These are phyloP conservation scores for Eupithecia pulchellata DNA, from an alignment of 2,888 invertebrate species.

Conservation along the genomic window DNA sequence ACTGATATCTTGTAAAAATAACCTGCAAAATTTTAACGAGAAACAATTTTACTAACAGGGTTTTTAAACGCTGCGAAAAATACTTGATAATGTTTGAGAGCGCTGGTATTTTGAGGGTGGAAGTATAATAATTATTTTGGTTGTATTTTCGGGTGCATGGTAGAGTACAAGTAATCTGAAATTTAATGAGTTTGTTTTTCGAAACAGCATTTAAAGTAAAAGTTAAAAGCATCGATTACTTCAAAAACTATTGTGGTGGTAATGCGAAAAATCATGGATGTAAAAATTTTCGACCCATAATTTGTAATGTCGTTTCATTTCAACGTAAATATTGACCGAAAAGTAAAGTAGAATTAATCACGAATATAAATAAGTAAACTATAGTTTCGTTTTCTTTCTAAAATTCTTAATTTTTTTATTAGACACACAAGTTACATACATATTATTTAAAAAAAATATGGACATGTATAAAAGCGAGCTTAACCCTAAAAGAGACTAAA, in stretches of 20 bases:
- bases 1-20: conserved; percentile 41
- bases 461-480: no score
- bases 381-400: neutral
- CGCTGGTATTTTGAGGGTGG: conserved; percentile 13
- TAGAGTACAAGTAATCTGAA: conserved; percentile 1
- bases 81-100: conserved; percentile 19
- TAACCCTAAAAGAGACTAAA: no score
- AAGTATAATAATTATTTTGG: conserved; percentile 7
- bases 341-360: no score
- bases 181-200: conserved; percentile 9
- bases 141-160: conserved; percentile 8
- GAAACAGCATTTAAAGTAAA: neutral
- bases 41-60: conserved; percentile 24
- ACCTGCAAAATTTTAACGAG: conserved; percentile 29
- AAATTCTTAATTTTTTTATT: no score
- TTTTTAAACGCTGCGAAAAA: conserved; percentile 22
- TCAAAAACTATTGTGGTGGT: neutral
- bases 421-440: no score
- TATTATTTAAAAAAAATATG: no score
- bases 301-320: no score
- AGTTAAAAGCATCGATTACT: neutral
- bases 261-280: neutral
- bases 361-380: no score
- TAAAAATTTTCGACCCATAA: neutral
- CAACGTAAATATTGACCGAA: no score